Percentiles rank a stretch among this genome's conserved stretches.
phyloP scores from a whole-genome alignment of 2,113 vertebrate genomes.

The Mormyrus lacerda region DNA sequence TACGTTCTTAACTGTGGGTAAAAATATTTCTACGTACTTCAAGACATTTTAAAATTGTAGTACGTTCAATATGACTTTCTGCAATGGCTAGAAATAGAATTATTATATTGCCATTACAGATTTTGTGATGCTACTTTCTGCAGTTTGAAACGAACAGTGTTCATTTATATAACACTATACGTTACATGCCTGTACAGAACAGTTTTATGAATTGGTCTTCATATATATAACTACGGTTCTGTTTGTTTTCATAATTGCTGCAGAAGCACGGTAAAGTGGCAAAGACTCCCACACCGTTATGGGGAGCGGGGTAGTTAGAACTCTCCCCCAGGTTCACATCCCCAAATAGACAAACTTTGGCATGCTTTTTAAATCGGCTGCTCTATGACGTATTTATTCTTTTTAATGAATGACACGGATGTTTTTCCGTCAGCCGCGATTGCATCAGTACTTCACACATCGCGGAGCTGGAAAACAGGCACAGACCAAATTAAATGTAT shows the following conservation, averaged over 20 bases:
- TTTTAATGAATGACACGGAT: neutral
- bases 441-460: neutral
- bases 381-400: neutral
- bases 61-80: neutral
- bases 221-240: neutral
- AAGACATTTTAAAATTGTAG: neutral
- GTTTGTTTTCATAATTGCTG: neutral
- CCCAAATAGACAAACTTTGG: neutral
- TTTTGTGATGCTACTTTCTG: neutral
- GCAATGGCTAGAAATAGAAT: neutral
- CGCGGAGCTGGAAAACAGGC: neutral
- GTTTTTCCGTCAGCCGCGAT: neutral
- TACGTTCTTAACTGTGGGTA: neutral
- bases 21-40: neutral
- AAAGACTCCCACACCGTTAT: neutral
- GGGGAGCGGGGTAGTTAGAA: neutral
- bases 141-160: neutral
- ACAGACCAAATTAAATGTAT: neutral
- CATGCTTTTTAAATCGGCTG: neutral
- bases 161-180: neutral
- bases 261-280: neutral
- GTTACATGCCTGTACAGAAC: neutral
- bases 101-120: neutral
- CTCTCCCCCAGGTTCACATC: neutral
- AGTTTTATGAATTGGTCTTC: neutral